Evolutionary conservation across 2,888 invertebrate genomes (phyloP), one percentile per base, ranked within the genome.

Genomic region (Phengaris alcon): DNA sequence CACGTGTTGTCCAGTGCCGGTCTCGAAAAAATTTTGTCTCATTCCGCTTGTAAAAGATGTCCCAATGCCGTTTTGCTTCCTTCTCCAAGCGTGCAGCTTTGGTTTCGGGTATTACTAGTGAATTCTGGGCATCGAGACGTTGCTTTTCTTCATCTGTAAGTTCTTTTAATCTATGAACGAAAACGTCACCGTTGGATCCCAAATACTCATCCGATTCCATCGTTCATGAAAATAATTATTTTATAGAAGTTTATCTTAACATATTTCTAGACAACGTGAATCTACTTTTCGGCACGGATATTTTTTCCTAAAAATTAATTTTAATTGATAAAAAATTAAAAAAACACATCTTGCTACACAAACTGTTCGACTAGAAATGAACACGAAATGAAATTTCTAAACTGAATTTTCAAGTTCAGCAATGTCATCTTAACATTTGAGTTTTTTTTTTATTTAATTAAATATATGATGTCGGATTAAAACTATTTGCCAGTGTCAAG

Each of bases 1-100:
- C 99, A 84, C 98, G 94, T 77, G 96, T 97, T 1, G 98, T 99
- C 99, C 99, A 99, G 86, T 98, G 98, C 15, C 99, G 95, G 89
- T 99, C 98, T 88, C 97, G 97, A 85, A 99, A 99, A 88, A 99
- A 99, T 82, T 97, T 95, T 0, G 96, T 97, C 82, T 97, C 97
- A 85, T 99, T 99, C 77, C 99, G 94, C 88, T 99, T 99, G 87
- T 99, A 99, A 89, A 99, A 99, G 75, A 98, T 92, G 88, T 99
- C 99, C 99, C 99, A 99, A 85, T 98, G 95, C 78, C 97, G 97
- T 83, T 96, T 96, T 0, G 98, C 97, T 82, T 99, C 96, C 70
- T 89, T 90, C 86, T 99, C 98, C 3, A 98, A 87, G 85, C 96
- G 95, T 2, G 91, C 90, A 3, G 97, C 97, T 85, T 96, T 96